A percentile compares a stretch with the other conserved stretches of the same genome.
Evolutionary conservation across 1,140 invertebrate species (phyloP).

Genomic region (Colletes gigas): DNA sequence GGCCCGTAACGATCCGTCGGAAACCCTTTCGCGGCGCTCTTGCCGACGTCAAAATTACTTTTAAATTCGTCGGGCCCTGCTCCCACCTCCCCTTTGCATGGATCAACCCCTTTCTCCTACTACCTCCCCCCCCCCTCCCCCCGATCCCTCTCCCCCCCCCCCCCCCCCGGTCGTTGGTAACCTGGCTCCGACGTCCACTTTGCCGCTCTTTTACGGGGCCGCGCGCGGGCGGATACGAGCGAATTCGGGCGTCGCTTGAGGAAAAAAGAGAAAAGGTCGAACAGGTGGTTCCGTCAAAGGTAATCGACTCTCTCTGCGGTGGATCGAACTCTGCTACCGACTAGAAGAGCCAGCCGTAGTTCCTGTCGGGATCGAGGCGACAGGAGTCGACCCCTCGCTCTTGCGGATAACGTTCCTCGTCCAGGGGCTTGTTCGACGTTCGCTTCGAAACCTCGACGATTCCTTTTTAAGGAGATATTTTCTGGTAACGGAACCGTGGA

Average conservation of each 20-base stretch:
- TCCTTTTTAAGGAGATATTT: no score
- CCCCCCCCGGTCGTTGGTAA: slow-evolving; percentile 29
- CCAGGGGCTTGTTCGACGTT: no score
- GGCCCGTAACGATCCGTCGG: slow-evolving; percentile 69
- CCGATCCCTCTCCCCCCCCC: neutral
- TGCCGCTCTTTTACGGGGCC: slow-evolving; percentile 50
- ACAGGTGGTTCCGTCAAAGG: slow-evolving; percentile 67
- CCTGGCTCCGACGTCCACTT: slow-evolving; percentile 53
- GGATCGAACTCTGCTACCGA: slow-evolving; percentile 46
- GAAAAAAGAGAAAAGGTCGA: slow-evolving; percentile 63
- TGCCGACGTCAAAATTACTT: slow-evolving; percentile 67
- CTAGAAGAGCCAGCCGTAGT: neutral
- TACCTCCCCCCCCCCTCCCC: neutral
- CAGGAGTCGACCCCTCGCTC: neutral
- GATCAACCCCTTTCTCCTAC: neutral
- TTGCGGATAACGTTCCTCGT: neutral
- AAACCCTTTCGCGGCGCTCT: slow-evolving; percentile 62
- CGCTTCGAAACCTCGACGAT: no score
- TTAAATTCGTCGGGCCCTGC: slow-evolving; percentile 54
- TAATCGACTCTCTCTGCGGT: slow-evolving; percentile 65
- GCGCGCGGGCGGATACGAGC: slow-evolving; percentile 38
- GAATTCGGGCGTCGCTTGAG: slow-evolving; percentile 53
- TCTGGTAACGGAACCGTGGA: no score
- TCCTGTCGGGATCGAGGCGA: neutral
- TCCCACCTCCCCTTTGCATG: neutral